Percentiles rank a stretch among this genome's conserved stretches.
Evolutionary conservation across 1,140 invertebrate genomes (phyloP).

Genomic region (Tetramorium alpestre): DNA sequence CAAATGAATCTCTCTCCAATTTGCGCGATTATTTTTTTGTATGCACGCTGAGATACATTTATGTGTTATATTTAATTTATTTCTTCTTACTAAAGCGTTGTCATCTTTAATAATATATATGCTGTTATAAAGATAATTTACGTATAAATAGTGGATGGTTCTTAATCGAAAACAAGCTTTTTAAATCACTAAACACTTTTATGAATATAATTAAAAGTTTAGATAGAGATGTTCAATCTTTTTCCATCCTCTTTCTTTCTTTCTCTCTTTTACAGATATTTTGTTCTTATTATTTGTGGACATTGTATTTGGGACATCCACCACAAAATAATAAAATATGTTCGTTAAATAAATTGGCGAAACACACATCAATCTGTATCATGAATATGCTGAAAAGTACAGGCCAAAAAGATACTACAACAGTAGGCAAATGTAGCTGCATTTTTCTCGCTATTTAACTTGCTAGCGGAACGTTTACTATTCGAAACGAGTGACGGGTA

Average conservation of each 20-base stretch:
- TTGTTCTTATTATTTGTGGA: slow-evolving; percentile 11
- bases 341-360: slow-evolving; percentile 18
- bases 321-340: slow-evolving; percentile 24
- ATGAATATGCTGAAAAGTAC: slow-evolving; percentile 18
- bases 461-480: slow-evolving; percentile 35
- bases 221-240: not conserved
- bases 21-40: not conserved
- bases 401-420: not conserved
- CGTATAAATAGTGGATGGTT: not conserved
- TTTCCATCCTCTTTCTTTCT: not conserved
- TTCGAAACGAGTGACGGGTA: slow-evolving; percentile 16
- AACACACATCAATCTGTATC: slow-evolving; percentile 26
- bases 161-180: slow-evolving; percentile 11
- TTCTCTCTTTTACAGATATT: not conserved
- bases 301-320: too few species aligned
- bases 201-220: slow-evolving; percentile 32
- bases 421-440: slow-evolving; percentile 14
- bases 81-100: not conserved
- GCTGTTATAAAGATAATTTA: not conserved
- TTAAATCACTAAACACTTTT: slow-evolving; percentile 20
- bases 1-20: not conserved
- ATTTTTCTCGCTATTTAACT: slow-evolving; percentile 43
- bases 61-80: not conserved
- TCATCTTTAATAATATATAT: slow-evolving; percentile 10
- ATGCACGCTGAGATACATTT: not conserved